Base-by-base conservation (phyloP, 1,140 invertebrate species). In the Bombus polaris region DNA sequence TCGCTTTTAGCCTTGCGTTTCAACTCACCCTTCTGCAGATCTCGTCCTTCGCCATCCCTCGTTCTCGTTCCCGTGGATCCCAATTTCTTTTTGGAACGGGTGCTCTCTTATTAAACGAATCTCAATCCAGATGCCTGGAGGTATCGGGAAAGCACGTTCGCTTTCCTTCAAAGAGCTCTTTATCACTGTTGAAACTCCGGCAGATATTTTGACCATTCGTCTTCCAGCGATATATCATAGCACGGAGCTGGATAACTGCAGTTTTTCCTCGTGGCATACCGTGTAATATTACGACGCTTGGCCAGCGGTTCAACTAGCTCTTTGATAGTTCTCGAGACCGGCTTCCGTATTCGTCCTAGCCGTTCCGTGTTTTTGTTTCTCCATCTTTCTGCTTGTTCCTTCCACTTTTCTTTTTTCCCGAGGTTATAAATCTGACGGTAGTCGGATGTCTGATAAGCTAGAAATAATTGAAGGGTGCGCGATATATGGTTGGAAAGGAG, bases 21-120 rank as follows among this genome's bases (percentile, higher is more conserved):
- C 75, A 66, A 65, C 80, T 18, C 70, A 4, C 10, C 68, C 65
- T 5, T 12, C 5, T 37, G 15, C 71, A 10, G 35, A 25, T 22
- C 39, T 35, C 70, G 28, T 8, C 35, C 44, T 28, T 22, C 35
- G 8, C 18, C 47, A 35, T 32, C 59, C n/a, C n/a, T 22, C 37
- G 22, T 18, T 65, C 39, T n/a, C 39, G 59, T 62, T 62, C 59
- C 59, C 39, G n/a, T 32, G 18, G 65, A 88, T 80, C 85, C 80
- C 80, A 87, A 86, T 87, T 91, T 91, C 89, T 91, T 91, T 90
- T 91, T 35, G 78, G 84, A 74, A 71, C 80, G 47, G 62, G 86
- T 44, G 42, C 87, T 88, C 87, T 91, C 88, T 91, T 91, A 91
- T 91, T 91, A 91, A 91, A 91, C 87, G 81, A n/a, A 35, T 88